Percentiles rank a stretch among this genome's conserved stretches.
Conservation (phyloP, 2,113 vertebrate species). For the Pseudorectes ferrugineus region DNA sequence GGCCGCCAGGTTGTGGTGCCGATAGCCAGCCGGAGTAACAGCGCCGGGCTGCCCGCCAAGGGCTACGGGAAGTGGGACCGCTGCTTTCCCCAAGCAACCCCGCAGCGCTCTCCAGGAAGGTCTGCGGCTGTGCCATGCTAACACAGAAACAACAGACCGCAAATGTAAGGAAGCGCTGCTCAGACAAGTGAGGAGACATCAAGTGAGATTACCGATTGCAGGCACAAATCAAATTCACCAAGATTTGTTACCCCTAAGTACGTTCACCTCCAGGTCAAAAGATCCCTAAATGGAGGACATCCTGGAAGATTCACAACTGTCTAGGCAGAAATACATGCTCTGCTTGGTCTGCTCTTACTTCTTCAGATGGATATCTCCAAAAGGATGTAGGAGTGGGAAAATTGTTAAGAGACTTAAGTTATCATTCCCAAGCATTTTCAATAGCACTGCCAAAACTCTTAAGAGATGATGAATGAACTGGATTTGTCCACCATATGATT, state of each 20-base stretch:
- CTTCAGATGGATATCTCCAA: neutral
- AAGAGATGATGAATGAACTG: neutral
- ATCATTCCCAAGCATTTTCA: neutral
- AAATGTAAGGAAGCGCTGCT: neutral
- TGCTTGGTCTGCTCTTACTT: neutral
- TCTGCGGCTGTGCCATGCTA: too few species aligned
- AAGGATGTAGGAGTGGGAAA: neutral
- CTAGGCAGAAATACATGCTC: neutral
- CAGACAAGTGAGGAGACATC: neutral
- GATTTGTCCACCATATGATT: neutral
- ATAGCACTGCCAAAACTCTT: neutral
- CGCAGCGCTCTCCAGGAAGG: too few species aligned
- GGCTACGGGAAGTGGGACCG: too few species aligned
- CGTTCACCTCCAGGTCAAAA: neutral
- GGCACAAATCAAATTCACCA: neutral
- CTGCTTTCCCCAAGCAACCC: too few species aligned
- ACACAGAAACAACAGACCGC: too few species aligned
- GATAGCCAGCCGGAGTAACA: too few species aligned
- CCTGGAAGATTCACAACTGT: neutral
- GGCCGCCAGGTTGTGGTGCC: too few species aligned
- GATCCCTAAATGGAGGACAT: neutral
- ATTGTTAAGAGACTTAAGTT: neutral
- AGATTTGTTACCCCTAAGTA: neutral
- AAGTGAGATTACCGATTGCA: neutral
- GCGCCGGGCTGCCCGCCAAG: too few species aligned